phyloP scores from a whole-genome alignment of 2,888 invertebrate species.

The Podotricha telesiphe region DNA sequence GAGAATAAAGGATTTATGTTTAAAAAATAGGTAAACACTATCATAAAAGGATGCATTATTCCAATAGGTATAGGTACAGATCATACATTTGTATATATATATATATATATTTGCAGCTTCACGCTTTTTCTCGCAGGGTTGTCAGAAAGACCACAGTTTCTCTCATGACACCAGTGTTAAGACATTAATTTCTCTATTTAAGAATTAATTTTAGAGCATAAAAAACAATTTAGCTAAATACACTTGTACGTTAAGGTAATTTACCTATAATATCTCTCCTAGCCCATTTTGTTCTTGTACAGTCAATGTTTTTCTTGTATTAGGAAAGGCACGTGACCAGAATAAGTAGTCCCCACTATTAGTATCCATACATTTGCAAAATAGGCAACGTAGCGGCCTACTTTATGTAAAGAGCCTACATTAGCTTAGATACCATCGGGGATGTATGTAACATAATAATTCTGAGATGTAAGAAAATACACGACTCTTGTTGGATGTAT shows the following conservation, averaged over 20 bases:
- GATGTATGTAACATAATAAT: constrained; percentile 40
- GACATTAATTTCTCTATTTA: no score
- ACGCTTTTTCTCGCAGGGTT: no score
- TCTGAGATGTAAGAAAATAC: constrained; percentile 28
- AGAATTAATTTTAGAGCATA: no score
- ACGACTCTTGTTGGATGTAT: neutral
- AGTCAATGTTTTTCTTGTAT: constrained; percentile 75
- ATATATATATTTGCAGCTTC: no score
- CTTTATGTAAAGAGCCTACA: constrained; percentile 44
- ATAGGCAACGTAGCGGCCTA: constrained; percentile 42
- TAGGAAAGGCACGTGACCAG: constrained; percentile 64
- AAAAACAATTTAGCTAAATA: neutral
- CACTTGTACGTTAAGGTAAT: constrained; percentile 15
- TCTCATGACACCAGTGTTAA: no score
- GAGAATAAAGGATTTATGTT: no score
- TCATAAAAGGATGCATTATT: no score
- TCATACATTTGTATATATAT: no score
- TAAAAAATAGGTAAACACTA: no score
- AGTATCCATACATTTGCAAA: constrained; percentile 46
- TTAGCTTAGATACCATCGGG: constrained; percentile 42
- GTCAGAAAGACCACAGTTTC: no score
- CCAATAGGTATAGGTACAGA: no score
- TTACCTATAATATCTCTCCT: constrained; percentile 58
- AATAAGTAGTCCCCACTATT: constrained; percentile 53
- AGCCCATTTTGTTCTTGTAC: constrained; percentile 64